Evolutionary conservation across 2,797 vertebrate species (phyloP).

Genomic region (Eulemur rubriventer): DNA sequence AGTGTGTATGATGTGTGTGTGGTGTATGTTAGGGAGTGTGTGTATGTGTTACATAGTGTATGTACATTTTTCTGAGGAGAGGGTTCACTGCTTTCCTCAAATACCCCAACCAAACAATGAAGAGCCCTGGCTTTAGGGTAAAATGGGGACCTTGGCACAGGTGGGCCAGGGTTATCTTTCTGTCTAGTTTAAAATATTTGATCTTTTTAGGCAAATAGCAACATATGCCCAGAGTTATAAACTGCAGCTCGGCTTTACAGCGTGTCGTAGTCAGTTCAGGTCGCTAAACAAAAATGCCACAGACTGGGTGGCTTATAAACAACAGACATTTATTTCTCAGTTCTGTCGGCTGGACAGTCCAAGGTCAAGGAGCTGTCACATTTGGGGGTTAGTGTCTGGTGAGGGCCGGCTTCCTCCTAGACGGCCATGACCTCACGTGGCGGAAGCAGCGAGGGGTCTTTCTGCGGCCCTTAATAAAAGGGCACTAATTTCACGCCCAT

Average conservation of each 20-base stretch:
- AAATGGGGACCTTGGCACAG: not conserved
- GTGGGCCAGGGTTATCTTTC: not conserved
- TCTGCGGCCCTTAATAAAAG: not conserved
- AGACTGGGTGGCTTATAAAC: not conserved
- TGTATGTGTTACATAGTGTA: not conserved
- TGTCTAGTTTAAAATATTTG: not conserved
- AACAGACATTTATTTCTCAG: not conserved
- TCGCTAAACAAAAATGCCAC: not conserved
- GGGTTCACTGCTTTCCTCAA: not conserved
- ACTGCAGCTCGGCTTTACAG: not conserved
- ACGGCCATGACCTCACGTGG: not conserved
- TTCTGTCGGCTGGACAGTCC: not conserved
- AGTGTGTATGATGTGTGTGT: not conserved
- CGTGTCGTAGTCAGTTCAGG: not conserved
- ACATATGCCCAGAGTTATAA: not conserved
- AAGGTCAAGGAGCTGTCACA: too few species aligned
- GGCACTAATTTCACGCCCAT: not conserved
- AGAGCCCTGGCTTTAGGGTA: not conserved
- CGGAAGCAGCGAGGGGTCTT: not conserved
- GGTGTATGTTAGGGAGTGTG: not conserved
- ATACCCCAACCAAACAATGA: not conserved
- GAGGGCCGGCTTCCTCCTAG: not conserved
- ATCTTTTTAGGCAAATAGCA: not conserved
- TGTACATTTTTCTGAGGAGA: not conserved
- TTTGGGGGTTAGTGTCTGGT: not conserved